Percentiles rank a stretch among this genome's conserved stretches.
phyloP scores from a whole-genome alignment of 2,797 vertebrate species.

The Clangula hyemalis region DNA sequence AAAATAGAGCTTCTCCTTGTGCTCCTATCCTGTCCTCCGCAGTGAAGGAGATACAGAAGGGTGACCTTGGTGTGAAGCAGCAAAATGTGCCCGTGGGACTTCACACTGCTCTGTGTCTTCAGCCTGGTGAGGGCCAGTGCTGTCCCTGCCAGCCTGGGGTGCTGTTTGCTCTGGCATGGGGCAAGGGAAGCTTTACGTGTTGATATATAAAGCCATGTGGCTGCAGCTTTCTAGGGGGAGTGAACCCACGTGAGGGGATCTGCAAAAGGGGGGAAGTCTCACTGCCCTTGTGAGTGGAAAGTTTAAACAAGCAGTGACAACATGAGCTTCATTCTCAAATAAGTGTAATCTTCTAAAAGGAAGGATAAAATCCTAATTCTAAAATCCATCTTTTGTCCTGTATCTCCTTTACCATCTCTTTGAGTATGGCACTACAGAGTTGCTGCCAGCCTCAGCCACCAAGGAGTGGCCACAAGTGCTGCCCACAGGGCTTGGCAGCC shows the following conservation, averaged over 20 bases:
- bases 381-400: not conserved
- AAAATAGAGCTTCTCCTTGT: accelerated
- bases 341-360: not conserved
- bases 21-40: not conserved
- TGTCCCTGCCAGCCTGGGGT: accelerated
- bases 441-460: constrained; percentile 23
- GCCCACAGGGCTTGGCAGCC: constrained; percentile 26
- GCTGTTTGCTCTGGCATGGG: not conserved
- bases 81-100: not conserved
- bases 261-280: not conserved
- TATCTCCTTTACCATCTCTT: constrained; percentile 46
- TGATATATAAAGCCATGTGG: too few species aligned
- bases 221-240: not conserved
- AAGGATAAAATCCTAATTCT: not conserved
- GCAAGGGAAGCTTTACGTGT: too few species aligned
- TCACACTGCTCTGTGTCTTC: accelerated
- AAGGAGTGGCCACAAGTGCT: not conserved
- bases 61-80: not conserved
- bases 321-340: not conserved
- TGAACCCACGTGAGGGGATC: accelerated
- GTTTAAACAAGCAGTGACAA: not conserved
- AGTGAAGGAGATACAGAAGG: not conserved
- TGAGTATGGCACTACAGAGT: constrained; percentile 31
- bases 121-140: not conserved
- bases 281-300: accelerated